Evolutionary conservation across 2,797 vertebrate species (phyloP), one percentile per base, ranked within the genome.

Genomic region (Bovichtus variegatus): DNA sequence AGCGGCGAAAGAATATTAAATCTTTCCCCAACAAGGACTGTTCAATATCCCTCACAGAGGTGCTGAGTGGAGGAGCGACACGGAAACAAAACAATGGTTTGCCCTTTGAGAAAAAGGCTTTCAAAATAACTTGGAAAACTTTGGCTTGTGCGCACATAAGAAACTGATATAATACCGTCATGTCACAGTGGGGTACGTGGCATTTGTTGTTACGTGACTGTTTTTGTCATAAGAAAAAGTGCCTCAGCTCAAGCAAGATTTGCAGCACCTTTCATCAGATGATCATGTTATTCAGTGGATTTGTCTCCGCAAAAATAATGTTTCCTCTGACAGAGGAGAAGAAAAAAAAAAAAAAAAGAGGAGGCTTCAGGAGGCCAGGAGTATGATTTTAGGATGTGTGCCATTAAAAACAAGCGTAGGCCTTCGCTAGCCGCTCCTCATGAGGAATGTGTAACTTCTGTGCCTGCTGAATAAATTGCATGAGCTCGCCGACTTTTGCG

Each of bases 301-400:
- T 91, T 86, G 67, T 85, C 86, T 92, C 66, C 4, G 16, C 71
- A 90, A 88, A 87, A 90, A 85, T 80, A 82, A 78, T 75, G 83
- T 76, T 83, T 89, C 81, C 81, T 84, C 63, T 44, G 83, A 88
- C 63, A 82, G 50, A 81, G 68, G 66, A 72, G 58, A 41, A n/a
- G n/a, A n/a, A n/a, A n/a, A n/a, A n/a, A n/a, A n/a, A n/a, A n/a
- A n/a, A n/a, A n/a, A n/a, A n/a, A 27, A 72, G 23, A 54, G 25
- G 18, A 76, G 78, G 55, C 85, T 68, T 74, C 76, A 72, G 81
- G 83, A 84, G 84, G 86, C 82, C 82, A 60, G 41, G 74, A 86
- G 90, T 85, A 81, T 88, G 89, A 92, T 87, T 93, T 93, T 93
- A 93, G 90, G 92, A 94, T 85, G 90, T 89, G 89, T 94, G 95